Percentiles rank a stretch among this genome's conserved stretches.
phyloP scores from a whole-genome alignment of 1,140 invertebrate species.

The Ctenoplectra terminalis region DNA sequence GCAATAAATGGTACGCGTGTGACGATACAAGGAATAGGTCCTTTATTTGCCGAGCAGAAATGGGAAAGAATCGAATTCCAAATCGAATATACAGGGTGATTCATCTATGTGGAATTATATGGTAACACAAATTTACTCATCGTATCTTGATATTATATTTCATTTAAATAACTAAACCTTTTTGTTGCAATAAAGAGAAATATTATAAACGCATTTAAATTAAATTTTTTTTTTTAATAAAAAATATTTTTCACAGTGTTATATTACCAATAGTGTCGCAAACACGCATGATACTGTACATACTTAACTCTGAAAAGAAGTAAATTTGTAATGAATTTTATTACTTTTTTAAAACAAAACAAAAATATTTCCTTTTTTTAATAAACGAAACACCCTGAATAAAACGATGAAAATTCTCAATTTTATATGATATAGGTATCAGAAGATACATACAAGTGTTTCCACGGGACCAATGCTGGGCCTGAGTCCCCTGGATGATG shows the following conservation, averaged over 20 bases:
- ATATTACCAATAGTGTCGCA: no score
- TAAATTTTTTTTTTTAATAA: no score
- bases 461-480: constrained; percentile 85
- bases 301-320: no score
- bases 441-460: constrained; percentile 78
- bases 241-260: no score
- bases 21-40: not conserved
- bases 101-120: not conserved
- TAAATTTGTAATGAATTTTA: no score
- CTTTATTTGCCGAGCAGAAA: not conserved
- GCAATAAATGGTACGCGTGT: not conserved
- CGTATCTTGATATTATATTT: no score
- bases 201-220: no score
- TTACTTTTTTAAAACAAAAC: no score
- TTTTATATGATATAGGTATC: not conserved
- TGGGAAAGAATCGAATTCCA: not conserved
- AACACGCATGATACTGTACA: no score
- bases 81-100: not conserved
- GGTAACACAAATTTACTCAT: no score
- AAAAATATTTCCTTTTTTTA: not conserved
- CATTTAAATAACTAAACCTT: no score
- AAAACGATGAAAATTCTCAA: not conserved
- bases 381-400: not conserved
- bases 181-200: no score
- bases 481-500: constrained; percentile 88